Evolutionary conservation across 2,113 vertebrate species (phyloP), one percentile per base, ranked within the genome.

Genomic region (Chrysochloris asiatica): DNA sequence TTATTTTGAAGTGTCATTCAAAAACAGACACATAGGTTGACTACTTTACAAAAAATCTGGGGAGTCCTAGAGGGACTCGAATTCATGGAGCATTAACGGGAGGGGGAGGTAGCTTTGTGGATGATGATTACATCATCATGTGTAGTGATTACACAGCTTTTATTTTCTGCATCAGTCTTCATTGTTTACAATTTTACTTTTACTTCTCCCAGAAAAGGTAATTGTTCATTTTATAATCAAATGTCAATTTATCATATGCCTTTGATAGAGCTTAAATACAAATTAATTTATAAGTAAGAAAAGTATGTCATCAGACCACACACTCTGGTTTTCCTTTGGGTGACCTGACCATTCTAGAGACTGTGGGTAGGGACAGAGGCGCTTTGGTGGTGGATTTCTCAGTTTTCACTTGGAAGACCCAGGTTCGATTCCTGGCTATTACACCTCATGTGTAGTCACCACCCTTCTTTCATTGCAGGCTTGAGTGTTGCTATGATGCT

Each of bases 181-280:
- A 16, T 45, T 50, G 72, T 7, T 67, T n/a, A 1, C 83, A 26
- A 54, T 5, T 88, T 21, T 65, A 10, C 3, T 69, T 45, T 45
- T 71, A 83, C 63, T 61, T 36, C 24, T 63, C 28, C 12, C 38
- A 13, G 26, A n/a, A 83, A 33, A 52, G 8, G 30, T 77, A 13
- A 61, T 17, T 82, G 30, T 22, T 65, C 91, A 83, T 30, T 88
- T 17, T 16, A 41, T 21, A 48, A n/a, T 38, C 71, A 47, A 84
- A 52, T n/a, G n/a, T n/a, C n/a, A n/a, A n/a, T n/a, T 91, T 81
- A 59, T 54, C 52, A 72, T 65, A 47, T 82, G 24, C 65, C 9
- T 43, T 84, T n/a, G 4, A 24, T 76, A 90, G 89, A 8, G 17
- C 72, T 86, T 93, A 87, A 87, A 28, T 56, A 78, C n/a, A 90